Conservation (phyloP, 2,797 vertebrate species). For the Pelochelys cantorii region DNA sequence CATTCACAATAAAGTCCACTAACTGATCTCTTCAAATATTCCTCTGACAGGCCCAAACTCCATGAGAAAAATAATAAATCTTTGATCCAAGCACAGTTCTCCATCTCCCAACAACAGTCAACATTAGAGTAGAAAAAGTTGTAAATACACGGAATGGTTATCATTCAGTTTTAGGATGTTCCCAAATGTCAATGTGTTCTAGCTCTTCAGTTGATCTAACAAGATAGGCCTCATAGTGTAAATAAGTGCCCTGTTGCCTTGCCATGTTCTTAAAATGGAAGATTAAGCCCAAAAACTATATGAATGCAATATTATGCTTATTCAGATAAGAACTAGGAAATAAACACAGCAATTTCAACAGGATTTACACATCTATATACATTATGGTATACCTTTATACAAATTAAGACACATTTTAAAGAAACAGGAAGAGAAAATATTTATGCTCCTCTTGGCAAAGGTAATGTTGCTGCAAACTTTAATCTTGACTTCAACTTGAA, state of each 20-base stretch:
- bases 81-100: background rate
- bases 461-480: background rate
- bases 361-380: background rate
- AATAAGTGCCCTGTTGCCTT: background rate
- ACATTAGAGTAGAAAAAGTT: background rate
- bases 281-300: background rate
- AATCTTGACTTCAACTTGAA: background rate
- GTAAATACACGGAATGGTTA: background rate
- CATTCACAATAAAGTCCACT: too few relatives aligned
- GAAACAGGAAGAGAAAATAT: slow-evolving; percentile 30
- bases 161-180: background rate
- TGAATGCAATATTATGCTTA: background rate
- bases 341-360: background rate
- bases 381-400: background rate
- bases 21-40: background rate
- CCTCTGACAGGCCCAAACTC: background rate
- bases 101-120: background rate
- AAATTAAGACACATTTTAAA: background rate
- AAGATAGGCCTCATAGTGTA: background rate
- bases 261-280: background rate
- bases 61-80: background rate
- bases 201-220: background rate
- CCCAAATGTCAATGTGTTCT: background rate
- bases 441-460: background rate
- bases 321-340: slow-evolving; percentile 41